Evolutionary conservation across 2,113 vertebrate genomes (phyloP), one percentile per base, ranked within the genome.

Genomic region (Prinia subflava): DNA sequence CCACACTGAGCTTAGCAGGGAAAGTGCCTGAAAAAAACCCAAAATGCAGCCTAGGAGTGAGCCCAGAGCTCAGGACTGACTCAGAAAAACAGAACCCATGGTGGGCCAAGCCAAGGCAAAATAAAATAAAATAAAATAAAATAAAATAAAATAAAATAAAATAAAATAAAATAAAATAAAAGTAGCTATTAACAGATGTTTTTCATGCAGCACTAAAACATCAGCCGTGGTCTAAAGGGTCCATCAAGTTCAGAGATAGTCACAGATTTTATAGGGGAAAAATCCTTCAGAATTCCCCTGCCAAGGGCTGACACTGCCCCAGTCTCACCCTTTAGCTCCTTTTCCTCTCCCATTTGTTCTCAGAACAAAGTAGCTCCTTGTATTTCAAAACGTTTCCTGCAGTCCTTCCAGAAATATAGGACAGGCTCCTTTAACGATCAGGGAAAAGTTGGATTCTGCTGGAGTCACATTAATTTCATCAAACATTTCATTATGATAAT

Each of bases 401-500:
- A 52, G 56, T 3, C 70, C 31, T 41, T 27, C 67, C 30, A 83
- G 59, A 67, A 65, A 74, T 27, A 50, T 0, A 25, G 52, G 11
- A 35, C 49, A 16, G 69, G 82, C 84, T 82, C 55, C 70, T 59
- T 52, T 85, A 93, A 77, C 13, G 73, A 77, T 15, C 15, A 47
- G 56, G 68, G 79, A 22, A 76, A 74, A 57, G 50, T 0, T 74
- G 57, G 31, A 64, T 96, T 91, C 91, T 95, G 89, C 91, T 79
- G 84, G 81, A 96, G 84, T 87, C 91, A 84, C 74, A 25, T 76
- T 91, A 91, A 90, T 95, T 94, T 92, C 64, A 86, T 90, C 89
- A 67, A 87, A 91, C 78, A 87, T 94, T 94, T 96, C 84, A 81
- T 94, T 95, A 90, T 46, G 50, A 77, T 87, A 95, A 96, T 95